phyloP scores from a whole-genome alignment of 2,797 vertebrate genomes.

The Falco berigora region DNA sequence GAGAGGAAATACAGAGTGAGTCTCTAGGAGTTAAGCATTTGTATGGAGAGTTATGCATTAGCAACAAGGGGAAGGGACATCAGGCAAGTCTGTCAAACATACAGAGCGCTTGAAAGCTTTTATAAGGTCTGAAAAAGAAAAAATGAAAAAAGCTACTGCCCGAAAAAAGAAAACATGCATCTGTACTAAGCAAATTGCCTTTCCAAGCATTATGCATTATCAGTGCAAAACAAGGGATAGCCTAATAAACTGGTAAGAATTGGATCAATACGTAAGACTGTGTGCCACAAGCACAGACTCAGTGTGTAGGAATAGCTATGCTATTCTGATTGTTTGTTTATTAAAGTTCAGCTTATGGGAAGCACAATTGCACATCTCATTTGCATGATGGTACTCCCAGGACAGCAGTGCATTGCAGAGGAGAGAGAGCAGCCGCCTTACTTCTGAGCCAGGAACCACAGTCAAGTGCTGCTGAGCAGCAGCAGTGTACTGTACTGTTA shows the following conservation, averaged over 20 bases:
- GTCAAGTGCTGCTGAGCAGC: neutral
- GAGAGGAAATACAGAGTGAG: conserved; percentile 93
- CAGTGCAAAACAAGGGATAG: neutral
- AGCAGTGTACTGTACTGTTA: neutral
- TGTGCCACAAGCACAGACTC: neutral
- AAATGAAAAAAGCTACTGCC: neutral
- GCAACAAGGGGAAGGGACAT: neutral
- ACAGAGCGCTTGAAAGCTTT: neutral
- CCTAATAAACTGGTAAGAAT: neutral
- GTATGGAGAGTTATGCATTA: neutral
- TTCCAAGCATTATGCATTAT: neutral
- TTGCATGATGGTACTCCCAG: neutral
- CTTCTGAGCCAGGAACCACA: neutral
- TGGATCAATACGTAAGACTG: neutral
- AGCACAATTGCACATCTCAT: neutral
- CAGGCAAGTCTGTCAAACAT: neutral
- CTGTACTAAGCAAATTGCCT: neutral
- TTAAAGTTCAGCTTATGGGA: neutral
- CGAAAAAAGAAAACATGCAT: neutral
- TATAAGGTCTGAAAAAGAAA: neutral
- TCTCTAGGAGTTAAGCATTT: neutral
- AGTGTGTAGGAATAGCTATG: neutral
- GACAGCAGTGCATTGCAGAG: neutral
- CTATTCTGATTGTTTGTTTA: neutral
- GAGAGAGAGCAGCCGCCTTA: neutral